Base-by-base conservation (phyloP, 2,888 invertebrate genomes). In the Acleris holmiana region DNA sequence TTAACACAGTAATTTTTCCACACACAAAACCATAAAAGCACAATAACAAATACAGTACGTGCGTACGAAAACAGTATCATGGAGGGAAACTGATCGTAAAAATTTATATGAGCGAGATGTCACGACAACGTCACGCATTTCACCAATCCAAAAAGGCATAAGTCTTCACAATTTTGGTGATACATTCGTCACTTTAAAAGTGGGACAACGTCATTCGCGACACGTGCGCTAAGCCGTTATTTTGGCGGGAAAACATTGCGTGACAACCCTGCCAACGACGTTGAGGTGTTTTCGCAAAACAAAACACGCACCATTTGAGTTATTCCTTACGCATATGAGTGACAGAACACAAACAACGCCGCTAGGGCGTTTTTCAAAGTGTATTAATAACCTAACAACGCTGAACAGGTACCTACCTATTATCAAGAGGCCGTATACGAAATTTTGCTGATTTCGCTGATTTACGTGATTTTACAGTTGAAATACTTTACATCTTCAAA, bases 21-120 rank as follows among this genome's bases (percentile, higher is more conserved):
- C 49, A 46, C 29, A 48, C 8, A 50, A 44, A 41, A 41, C 25
- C 41, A n/a, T 29, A 62, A 18, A 59, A 6, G 44, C 29, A 65
- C 49, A 49, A 44, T 60, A 55, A 65, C 47, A 48, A 50, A 65
- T 60, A 53, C 58, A 19, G 18, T 49, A 54, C 65, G 59, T 59
- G 64, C 35, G 44, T 61, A 70, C 67, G 63, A 69, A 68, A 69
- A 73, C 78, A 80, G 83, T 82, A 82, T 79, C 83, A 82, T 77
- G 77, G 75, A 35, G 75, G 73, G 72, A 74, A 78, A 70, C 68
- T 67, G 78, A 75, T 85, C 85, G 82, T 87, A 86, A 87, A 82
- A 86, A 86, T 87, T 87, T 86, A 87, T 85, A 83, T 78, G 78
- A 79, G 78, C 80, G 72, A 72, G 82, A 81, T 82, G 83, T 79